Conservation (phyloP, 2,888 invertebrate species). For the Orchestes rusci region DNA sequence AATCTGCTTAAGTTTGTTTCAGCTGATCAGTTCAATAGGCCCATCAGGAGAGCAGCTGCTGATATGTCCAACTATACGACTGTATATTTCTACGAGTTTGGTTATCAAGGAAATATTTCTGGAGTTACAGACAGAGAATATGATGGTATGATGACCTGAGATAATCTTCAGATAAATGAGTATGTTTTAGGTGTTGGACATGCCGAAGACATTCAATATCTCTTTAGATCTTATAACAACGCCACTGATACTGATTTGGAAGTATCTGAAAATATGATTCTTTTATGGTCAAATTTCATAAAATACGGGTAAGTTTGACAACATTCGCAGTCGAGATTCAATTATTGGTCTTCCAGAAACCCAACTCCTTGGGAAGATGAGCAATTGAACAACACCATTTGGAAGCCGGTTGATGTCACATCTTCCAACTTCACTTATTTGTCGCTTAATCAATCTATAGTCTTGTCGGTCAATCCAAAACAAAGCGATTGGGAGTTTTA, state of each 20-base stretch:
- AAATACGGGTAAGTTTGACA: conserved; percentile 11
- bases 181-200: conserved; percentile 6
- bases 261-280: neutral
- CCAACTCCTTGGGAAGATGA: conserved; percentile 5
- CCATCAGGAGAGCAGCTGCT: conserved; percentile 6
- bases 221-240: too few relatives aligned
- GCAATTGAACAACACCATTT: conserved; percentile 1
- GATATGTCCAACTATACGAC: conserved; percentile 7
- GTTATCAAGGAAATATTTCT: conserved; percentile 3
- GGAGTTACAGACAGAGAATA: neutral
- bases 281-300: conserved; percentile 6
- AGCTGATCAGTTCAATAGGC: conserved; percentile 8
- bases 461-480: conserved; percentile 1
- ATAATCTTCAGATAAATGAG: too few relatives aligned
- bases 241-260: too few relatives aligned
- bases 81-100: conserved; percentile 9
- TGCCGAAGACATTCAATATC: too few relatives aligned
- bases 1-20: conserved; percentile 6
- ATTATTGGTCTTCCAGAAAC: too few relatives aligned
- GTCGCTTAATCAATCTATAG: conserved; percentile 7
- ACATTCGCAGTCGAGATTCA: too few relatives aligned
- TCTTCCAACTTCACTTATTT: conserved; percentile 2
- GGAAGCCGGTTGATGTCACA: conserved; percentile 3
- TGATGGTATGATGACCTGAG: too few relatives aligned
- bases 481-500: conserved; percentile 6